Evolutionary conservation across 2,113 vertebrate species (phyloP).

Genomic region (Ibidorhyncha struthersii): DNA sequence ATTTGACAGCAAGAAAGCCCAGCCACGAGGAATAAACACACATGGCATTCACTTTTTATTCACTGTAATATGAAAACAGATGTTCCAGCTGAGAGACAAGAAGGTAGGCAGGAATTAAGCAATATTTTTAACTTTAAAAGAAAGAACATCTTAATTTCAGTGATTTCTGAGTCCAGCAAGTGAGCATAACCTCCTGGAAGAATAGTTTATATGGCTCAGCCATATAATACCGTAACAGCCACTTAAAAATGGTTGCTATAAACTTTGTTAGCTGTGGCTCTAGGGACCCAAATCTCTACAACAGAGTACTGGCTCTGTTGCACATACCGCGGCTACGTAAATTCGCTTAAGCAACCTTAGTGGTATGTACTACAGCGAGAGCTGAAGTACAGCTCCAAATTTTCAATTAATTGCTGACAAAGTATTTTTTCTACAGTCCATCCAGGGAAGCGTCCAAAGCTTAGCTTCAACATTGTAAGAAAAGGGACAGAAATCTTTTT

Average conservation of each 20-base stretch:
- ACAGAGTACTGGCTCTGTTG: not conserved
- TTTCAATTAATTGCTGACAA: constrained; percentile 4
- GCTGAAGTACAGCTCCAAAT: not conserved
- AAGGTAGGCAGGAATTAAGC: not conserved
- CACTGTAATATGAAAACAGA: accelerated
- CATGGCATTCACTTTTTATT: not conserved
- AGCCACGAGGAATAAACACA: not conserved
- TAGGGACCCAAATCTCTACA: not conserved
- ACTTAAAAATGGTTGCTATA: not conserved
- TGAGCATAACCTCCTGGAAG: not conserved
- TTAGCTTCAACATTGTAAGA: not conserved
- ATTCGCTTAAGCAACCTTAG: not conserved
- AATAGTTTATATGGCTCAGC: not conserved
- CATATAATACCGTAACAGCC: not conserved
- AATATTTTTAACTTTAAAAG: not conserved
- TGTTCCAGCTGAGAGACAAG: not conserved
- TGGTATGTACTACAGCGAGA: not conserved
- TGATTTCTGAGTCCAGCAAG: not conserved
- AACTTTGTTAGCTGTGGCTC: not conserved
- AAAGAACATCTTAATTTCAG: not conserved
- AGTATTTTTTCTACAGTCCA: not conserved
- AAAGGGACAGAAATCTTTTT: not conserved
- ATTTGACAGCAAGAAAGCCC: not conserved
- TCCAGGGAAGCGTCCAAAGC: not conserved
- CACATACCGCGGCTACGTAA: not conserved